Evolutionary conservation across 1,140 invertebrate genomes (phyloP).

Genomic region (Cyrtorhinus lividipennis): DNA sequence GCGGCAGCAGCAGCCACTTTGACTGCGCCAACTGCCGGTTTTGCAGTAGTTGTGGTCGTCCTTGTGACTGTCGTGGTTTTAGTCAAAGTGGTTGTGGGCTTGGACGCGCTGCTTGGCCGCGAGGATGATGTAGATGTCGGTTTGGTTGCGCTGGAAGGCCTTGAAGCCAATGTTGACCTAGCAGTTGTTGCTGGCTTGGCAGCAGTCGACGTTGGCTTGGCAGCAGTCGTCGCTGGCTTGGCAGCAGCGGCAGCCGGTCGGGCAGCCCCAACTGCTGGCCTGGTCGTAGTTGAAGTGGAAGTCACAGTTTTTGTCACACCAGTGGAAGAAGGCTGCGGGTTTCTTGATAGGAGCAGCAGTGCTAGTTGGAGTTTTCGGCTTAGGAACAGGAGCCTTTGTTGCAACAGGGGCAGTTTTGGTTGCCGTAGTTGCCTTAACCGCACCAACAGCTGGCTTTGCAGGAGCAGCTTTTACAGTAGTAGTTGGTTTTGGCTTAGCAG

Average conservation of each 20-base stretch:
- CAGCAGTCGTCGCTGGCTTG: not conserved
- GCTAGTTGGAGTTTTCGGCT: not conserved
- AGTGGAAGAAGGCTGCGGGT: too few species aligned
- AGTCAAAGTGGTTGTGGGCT: constrained; percentile 2
- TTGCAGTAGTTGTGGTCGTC: too few species aligned
- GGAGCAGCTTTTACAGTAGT: constrained; percentile 13
- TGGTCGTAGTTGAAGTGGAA: too few species aligned
- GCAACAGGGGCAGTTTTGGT: too few species aligned
- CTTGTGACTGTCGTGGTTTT: not conserved
- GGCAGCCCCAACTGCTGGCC: not conserved
- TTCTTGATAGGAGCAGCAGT: constrained; percentile 1
- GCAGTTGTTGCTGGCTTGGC: not conserved
- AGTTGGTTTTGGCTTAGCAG: constrained; percentile 14
- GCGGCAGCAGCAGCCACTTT: too few species aligned
- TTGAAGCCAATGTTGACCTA: not conserved
- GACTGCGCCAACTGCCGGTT: too few species aligned
- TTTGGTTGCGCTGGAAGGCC: not conserved
- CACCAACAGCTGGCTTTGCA: constrained; percentile 16
- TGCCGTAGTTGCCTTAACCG: too few species aligned
- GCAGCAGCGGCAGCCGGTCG: not conserved
- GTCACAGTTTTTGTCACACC: not conserved
- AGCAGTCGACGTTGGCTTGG: not conserved
- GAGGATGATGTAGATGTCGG: constrained; percentile 1
- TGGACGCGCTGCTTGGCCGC: not conserved
- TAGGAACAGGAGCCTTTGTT: too few species aligned